Evolutionary conservation across 2,888 invertebrate genomes (phyloP).

Genomic region (Crepidodera aurea): DNA sequence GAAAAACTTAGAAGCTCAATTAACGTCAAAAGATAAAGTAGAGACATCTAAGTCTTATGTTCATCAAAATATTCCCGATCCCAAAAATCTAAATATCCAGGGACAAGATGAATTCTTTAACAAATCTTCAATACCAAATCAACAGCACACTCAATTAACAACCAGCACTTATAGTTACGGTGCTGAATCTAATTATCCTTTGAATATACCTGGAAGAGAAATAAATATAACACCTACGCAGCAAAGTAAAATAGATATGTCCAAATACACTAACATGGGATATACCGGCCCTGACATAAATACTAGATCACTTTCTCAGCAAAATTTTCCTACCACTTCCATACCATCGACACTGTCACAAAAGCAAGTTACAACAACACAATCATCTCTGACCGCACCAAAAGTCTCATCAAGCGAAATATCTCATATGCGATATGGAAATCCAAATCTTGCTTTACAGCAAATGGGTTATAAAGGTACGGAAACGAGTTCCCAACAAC

Average conservation of each 20-base stretch:
- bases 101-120: slow-evolving; percentile 25
- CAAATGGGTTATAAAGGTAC: slow-evolving; percentile 24
- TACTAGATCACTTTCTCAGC: slow-evolving; percentile 47
- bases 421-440: background rate
- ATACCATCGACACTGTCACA: slow-evolving; percentile 38
- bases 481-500: background rate
- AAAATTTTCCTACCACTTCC: slow-evolving; percentile 43
- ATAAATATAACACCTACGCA: slow-evolving; percentile 41
- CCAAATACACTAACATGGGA: slow-evolving; percentile 59
- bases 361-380: slow-evolving; percentile 3
- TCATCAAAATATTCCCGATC: slow-evolving; percentile 56
- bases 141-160: slow-evolving; percentile 34
- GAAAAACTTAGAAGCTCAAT: slow-evolving; percentile 37
- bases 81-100: slow-evolving; percentile 40
- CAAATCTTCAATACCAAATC: slow-evolving; percentile 25
- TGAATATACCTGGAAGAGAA: slow-evolving; percentile 51
- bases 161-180: slow-evolving; percentile 45
- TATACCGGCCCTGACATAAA: slow-evolving; percentile 56
- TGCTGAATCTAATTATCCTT: slow-evolving; percentile 47
- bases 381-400: slow-evolving; percentile 2
- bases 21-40: slow-evolving; percentile 25
- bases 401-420: slow-evolving; percentile 31
- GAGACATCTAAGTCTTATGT: slow-evolving; percentile 50
- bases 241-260: slow-evolving; percentile 54
- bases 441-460: slow-evolving; percentile 29